A percentile compares a stretch with the other conserved stretches of the same genome.
Evolutionary conservation across 1,140 invertebrate genomes (phyloP).

Genomic region (Macrocentrus cingulum): DNA sequence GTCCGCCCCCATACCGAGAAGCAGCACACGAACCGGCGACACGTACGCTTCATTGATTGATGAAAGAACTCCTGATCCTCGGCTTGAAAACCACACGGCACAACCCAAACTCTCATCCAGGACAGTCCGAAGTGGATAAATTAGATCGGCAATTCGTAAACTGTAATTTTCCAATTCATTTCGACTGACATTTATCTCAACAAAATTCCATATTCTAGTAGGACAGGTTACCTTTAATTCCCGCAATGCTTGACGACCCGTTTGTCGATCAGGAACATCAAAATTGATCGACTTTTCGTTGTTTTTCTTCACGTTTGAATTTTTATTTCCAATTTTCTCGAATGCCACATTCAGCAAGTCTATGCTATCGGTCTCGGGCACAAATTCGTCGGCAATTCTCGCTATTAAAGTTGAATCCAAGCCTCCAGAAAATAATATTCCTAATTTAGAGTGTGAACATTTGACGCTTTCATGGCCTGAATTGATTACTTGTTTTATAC

Average conservation of each 20-base stretch:
- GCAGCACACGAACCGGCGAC: slow-evolving; percentile 73
- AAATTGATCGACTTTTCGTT: slow-evolving; percentile 45
- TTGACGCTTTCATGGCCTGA: slow-evolving; percentile 27
- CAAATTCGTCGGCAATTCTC: slow-evolving; percentile 73
- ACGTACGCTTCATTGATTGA: slow-evolving; percentile 54
- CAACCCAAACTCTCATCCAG: slow-evolving; percentile 95
- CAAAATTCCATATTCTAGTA: slow-evolving; percentile 71
- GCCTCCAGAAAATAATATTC: slow-evolving; percentile 92
- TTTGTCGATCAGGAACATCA: slow-evolving; percentile 80
- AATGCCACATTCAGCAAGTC: slow-evolving; percentile 99
- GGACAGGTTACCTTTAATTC: slow-evolving; percentile 75
- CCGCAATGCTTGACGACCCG: slow-evolving; percentile 71
- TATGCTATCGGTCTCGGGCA: slow-evolving; percentile 72
- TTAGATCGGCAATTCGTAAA: slow-evolving; percentile 69
- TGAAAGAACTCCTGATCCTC: slow-evolving; percentile 64
- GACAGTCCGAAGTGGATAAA: slow-evolving; percentile 82
- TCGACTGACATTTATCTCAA: slow-evolving; percentile 75
- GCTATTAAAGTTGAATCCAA: slow-evolving; percentile 91
- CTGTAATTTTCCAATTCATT: slow-evolving; percentile 64
- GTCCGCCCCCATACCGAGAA: slow-evolving; percentile 94
- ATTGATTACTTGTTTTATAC: slow-evolving; percentile 49
- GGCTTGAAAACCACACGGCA: slow-evolving; percentile 93
- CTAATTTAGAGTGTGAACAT: slow-evolving; percentile 75
- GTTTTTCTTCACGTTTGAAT: slow-evolving; percentile 17
- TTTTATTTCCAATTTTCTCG: slow-evolving; percentile 56